Percentiles rank a stretch among this genome's conserved stretches.
Evolutionary conservation across 1,140 invertebrate genomes (phyloP).

Genomic region (Dendrolimus kikuchii): DNA sequence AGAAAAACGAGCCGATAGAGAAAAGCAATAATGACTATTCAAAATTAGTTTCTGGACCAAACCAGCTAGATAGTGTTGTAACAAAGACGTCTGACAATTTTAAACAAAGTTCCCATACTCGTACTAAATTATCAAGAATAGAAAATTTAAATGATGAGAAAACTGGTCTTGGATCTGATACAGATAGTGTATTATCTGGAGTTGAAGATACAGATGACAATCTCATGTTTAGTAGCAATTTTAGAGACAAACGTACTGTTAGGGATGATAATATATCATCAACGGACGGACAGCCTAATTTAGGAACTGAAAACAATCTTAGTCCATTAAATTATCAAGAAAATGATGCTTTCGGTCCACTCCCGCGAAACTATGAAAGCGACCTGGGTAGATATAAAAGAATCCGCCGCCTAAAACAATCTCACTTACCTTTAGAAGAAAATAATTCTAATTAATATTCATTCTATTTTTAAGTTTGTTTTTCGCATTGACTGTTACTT

Average conservation of each 20-base stretch:
- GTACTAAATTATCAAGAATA: background rate
- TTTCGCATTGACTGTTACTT: constrained; percentile 8
- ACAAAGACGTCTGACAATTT: constrained; percentile 8
- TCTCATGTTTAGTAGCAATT: constrained; percentile 40
- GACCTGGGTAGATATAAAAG: constrained; percentile 49
- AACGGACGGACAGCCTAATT: constrained; percentile 2
- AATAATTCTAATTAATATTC: constrained; percentile 7
- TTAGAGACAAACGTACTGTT: constrained; percentile 28
- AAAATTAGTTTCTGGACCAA: no score
- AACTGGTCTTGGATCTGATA: constrained; percentile 43
- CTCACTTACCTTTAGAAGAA: constrained; percentile 5
- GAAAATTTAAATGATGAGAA: constrained; percentile 25
- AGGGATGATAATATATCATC: constrained; percentile 15
- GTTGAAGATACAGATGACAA: constrained; percentile 52
- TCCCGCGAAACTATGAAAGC: constrained; percentile 36
- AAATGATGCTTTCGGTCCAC: constrained; percentile 38
- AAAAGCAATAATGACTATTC: no score
- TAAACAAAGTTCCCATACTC: background rate
- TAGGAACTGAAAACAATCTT: constrained; percentile 23
- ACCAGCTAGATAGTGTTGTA: background rate
- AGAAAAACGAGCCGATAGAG: no score
- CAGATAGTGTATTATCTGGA: constrained; percentile 42
- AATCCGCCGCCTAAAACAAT: constrained; percentile 42
- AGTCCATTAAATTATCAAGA: constrained; percentile 31
- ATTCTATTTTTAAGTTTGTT: constrained; percentile 26